Percentiles rank a stretch among this genome's conserved stretches.
Evolutionary conservation across 2,797 vertebrate genomes (phyloP).

Genomic region (Melanitta fusca): DNA sequence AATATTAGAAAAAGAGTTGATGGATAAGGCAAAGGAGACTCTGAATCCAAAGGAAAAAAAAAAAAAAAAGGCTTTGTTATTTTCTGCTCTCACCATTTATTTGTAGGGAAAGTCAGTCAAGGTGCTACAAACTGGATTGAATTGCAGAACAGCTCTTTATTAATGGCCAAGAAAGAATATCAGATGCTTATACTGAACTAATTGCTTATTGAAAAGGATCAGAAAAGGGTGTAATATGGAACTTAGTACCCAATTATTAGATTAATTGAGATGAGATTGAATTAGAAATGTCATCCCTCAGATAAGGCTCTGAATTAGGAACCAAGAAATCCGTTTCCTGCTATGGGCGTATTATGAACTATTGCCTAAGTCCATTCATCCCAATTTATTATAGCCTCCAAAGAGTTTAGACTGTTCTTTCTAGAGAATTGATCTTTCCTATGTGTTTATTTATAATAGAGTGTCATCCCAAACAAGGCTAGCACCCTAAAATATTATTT

Average conservation of each 20-base stretch:
- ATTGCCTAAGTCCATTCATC: background rate
- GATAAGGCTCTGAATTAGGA: background rate
- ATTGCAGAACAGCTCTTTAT: background rate
- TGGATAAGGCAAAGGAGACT: slow-evolving; percentile 35
- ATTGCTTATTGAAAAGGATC: slow-evolving; percentile 1
- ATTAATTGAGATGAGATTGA: slow-evolving; percentile 16
- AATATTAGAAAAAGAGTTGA: slow-evolving; percentile 40
- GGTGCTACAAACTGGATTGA: background rate
- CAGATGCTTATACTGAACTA: background rate
- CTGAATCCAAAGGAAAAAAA: rapidly evolving
- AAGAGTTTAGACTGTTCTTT: background rate
- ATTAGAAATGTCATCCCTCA: background rate
- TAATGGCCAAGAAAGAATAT: slow-evolving; percentile 9
- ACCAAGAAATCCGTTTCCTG: background rate
- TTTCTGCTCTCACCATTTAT: slow-evolving; percentile 2
- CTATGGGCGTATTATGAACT: background rate
- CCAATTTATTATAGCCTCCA: rapidly evolving
- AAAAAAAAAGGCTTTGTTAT: background rate
- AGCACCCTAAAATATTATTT: background rate
- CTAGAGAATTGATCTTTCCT: background rate
- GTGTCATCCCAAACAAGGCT: background rate
- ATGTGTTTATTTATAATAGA: background rate
- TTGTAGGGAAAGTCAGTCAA: background rate
- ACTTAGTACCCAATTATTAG: background rate
- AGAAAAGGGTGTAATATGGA: background rate